These are phyloP conservation scores for Barypeithes pellucidus DNA, from an alignment of 2,888 invertebrate species.

Conservation along the genomic window DNA sequence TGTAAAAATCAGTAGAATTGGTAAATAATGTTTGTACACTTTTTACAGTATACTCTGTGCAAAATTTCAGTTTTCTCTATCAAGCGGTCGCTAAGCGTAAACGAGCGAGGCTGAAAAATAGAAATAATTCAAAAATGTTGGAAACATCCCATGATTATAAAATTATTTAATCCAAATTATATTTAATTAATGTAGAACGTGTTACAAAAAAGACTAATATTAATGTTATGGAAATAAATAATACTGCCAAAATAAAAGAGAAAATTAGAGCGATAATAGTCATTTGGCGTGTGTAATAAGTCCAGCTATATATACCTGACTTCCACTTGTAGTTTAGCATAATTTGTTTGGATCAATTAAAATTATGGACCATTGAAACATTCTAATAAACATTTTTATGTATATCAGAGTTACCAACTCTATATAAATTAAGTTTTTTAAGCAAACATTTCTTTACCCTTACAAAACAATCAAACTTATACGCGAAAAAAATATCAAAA, in stretches of 20 bases:
- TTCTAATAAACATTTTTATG: not conserved
- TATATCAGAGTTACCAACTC: not conserved
- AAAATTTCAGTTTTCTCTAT: too few relatives aligned
- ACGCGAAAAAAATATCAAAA: too few relatives aligned
- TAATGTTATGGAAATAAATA: not conserved
- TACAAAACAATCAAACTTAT: too few relatives aligned
- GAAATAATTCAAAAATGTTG: too few relatives aligned
- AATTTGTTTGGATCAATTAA: not conserved
- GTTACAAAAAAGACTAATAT: not conserved
- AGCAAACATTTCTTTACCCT: too few relatives aligned
- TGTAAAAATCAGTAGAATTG: too few relatives aligned
- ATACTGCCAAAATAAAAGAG: constrained; percentile 5
- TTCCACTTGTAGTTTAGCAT: not conserved
- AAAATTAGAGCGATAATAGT: constrained; percentile 5
- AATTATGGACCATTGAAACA: not conserved
- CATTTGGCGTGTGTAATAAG: not conserved
- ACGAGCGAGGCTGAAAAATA: too few relatives aligned
- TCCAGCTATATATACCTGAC: not conserved
- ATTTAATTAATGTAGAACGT: not conserved
- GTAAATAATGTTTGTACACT: too few relatives aligned
- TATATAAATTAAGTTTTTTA: not conserved
- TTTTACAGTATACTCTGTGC: too few relatives aligned
- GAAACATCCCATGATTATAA: too few relatives aligned
- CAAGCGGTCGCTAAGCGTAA: too few relatives aligned
- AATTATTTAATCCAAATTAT: too few relatives aligned